Percentiles rank a stretch among this genome's conserved stretches.
Evolutionary conservation across 2,888 invertebrate species (phyloP).

Genomic region (Lycaena phlaeas): DNA sequence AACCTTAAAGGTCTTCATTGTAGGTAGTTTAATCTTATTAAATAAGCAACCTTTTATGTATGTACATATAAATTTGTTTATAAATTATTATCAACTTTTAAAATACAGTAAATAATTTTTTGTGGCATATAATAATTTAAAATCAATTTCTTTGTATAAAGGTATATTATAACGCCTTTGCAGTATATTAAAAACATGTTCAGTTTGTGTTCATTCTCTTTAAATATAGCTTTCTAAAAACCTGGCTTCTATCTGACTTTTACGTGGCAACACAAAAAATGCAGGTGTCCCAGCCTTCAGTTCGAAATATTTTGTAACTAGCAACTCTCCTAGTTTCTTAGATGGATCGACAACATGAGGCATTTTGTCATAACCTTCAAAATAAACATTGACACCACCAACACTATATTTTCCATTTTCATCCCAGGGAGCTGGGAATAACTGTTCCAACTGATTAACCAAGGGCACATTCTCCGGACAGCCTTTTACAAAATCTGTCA

Average conservation of each 20-base stretch:
- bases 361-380: constrained; percentile 77
- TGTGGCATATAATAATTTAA: no score
- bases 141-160: no score
- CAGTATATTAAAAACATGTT: no score
- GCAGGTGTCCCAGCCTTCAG: constrained; percentile 78
- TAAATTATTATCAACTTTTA: no score
- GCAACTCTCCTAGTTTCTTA: constrained; percentile 72
- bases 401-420: constrained; percentile 74
- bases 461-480: constrained; percentile 82
- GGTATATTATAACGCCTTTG: no score
- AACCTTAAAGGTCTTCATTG: no score
- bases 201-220: constrained; percentile 4
- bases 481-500: constrained; percentile 89
- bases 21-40: no score
- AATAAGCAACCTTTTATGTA: no score
- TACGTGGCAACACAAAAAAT: constrained; percentile 74
- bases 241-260: constrained; percentile 68
- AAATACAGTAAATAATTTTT: no score
- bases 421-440: constrained; percentile 86
- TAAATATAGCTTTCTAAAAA: constrained; percentile 70
- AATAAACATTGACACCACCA: constrained; percentile 79
- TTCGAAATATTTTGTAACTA: constrained; percentile 74
- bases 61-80: no score
- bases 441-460: constrained; percentile 52
- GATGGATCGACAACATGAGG: constrained; percentile 72